A percentile compares a stretch with the other conserved stretches of the same genome.
phyloP scores from a whole-genome alignment of 2,113 vertebrate genomes.

The Danio rerio region GRCz12tu NC_133177.1:38701501-38702000 shows the following conservation, averaged over 20 bases:
- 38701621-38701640: neutral
- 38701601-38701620: neutral
- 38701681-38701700: neutral
- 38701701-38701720: neutral
- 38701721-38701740: neutral
- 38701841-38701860: no score
- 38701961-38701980: no score
- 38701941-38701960: no score
- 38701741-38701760: neutral
- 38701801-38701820: no score
- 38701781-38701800: no score
- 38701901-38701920: no score
- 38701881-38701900: no score
- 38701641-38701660: neutral
- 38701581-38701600: neutral
- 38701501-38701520: conserved; percentile 1
- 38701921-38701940: no score
- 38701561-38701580: neutral
- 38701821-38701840: no score
- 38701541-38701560: neutral
- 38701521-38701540: neutral
- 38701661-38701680: neutral
- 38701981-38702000: no score
- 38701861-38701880: no score
- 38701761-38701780: neutral